These are phyloP conservation scores for Bombus difficillimus DNA, from an alignment of 1,140 invertebrate species.

Conservation along the genomic window DNA sequence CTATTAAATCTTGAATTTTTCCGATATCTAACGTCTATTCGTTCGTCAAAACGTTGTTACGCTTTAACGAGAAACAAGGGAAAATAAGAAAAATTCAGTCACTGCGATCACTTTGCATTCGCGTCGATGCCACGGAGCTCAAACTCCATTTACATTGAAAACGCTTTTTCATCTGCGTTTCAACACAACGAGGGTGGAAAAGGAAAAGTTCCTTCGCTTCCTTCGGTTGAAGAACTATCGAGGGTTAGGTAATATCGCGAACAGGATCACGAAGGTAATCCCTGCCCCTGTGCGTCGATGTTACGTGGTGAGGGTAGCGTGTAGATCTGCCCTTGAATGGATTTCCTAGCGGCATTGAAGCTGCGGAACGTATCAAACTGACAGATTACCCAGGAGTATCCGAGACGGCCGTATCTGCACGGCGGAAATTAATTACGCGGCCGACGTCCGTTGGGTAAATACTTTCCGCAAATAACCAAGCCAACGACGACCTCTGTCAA, in stretches of 20 bases:
- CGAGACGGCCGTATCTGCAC: neutral
- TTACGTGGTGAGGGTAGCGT: neutral
- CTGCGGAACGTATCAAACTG: slow-evolving; percentile 17
- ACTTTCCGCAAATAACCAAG: slow-evolving; percentile 40
- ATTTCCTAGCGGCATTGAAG: neutral
- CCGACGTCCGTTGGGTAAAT: slow-evolving; percentile 38
- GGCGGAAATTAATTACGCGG: slow-evolving; percentile 57
- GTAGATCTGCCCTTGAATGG: too few relatives aligned
- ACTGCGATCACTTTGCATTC: neutral
- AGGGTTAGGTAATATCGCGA: neutral
- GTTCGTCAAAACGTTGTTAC: too few relatives aligned
- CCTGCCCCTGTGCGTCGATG: neutral
- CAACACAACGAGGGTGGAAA: neutral
- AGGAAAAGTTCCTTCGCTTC: too few relatives aligned
- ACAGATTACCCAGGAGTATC: slow-evolving; percentile 45
- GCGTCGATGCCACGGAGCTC: neutral
- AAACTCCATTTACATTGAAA: neutral
- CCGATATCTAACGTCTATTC: too few relatives aligned
- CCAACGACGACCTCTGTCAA: neutral
- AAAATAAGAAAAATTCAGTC: neutral
- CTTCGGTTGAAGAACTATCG: too few relatives aligned
- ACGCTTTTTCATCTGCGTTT: neutral
- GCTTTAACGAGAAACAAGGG: neutral
- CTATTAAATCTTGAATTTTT: too few relatives aligned
- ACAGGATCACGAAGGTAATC: slow-evolving; percentile 16